Conservation (phyloP, 2,888 invertebrate genomes). For the Euplexia lucipara region DNA sequence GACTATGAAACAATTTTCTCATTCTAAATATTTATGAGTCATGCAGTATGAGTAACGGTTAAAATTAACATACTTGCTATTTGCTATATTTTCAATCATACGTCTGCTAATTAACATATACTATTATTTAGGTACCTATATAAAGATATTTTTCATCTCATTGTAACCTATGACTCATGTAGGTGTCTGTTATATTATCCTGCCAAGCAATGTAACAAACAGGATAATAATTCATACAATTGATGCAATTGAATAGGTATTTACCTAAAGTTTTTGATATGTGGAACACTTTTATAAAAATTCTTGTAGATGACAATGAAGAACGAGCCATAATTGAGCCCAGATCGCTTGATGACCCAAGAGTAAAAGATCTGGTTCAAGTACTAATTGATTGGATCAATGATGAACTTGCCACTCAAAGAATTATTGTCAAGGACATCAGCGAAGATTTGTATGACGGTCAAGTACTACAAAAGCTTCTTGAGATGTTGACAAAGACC, state of each 20-base stretch:
- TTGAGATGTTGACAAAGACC: slow-evolving; percentile 96
- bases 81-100: slow-evolving; percentile 1
- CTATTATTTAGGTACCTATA: not conserved
- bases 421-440: slow-evolving; percentile 99
- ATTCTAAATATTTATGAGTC: slow-evolving; percentile 30
- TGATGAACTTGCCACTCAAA: slow-evolving; percentile 98
- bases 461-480: slow-evolving; percentile 94
- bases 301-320: slow-evolving; percentile 96
- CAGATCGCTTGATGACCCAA: slow-evolving; percentile 96
- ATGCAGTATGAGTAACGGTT: slow-evolving; percentile 16
- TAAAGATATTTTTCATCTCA: not conserved
- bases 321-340: slow-evolving; percentile 99
- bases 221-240: slow-evolving; percentile 46
- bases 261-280: not conserved
- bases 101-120: too few relatives aligned
- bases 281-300: not conserved
- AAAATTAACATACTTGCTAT: slow-evolving; percentile 6
- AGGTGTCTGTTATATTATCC: slow-evolving; percentile 35
- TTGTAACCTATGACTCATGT: slow-evolving; percentile 33
- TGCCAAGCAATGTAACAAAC: slow-evolving; percentile 43
- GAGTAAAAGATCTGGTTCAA: slow-evolving; percentile 95
- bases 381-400: slow-evolving; percentile 99
- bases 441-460: slow-evolving; percentile 99
- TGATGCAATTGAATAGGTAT: not conserved
- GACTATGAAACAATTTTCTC: not conserved